Base-by-base conservation (phyloP, 2,797 vertebrate species). In the Notolabrus celidotus region DNA sequence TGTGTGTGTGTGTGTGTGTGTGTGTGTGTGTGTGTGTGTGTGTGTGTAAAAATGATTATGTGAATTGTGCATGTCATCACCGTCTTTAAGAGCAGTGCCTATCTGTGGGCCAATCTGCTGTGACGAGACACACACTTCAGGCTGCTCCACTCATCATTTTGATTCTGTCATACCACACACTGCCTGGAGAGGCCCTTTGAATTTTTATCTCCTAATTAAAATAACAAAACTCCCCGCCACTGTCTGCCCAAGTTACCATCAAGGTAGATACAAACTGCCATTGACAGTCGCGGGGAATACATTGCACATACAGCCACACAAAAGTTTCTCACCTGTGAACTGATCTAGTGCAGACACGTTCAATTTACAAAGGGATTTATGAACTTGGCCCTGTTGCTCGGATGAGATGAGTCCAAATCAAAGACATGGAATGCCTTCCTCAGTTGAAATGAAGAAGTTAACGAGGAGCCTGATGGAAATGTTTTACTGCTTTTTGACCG, bases 121-220 rank as follows among this genome's bases (percentile, higher is more conserved):
- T 83, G 89, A 90, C 83, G 88, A 91, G 88, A 88, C 89, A 71
- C 83, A 80, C 88, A 92, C 92, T 92, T 92, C 89, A 92, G 92
- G 84, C 88, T 76, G 84, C 83, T 88, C 88, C 88, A 92, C 91
- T 91, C 91, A 90, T 88, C 89, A 88, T 93, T 92, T 88, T 91
- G 92, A 93, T 94, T 93, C 92, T 94, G 93, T 93, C 92, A 93
- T 90, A 92, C 91, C 92, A 87, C 92, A 94, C 93, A 90, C 89
- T 92, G 92, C 92, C 93, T 92, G 93, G 89, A 94, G 93, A 93
- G 92, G 82, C 86, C 89, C 92, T 94, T 93, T 92, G 89, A 90
- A 92, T 94, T 92, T 93, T 94, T 94, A 95, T 95, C 94, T 92
- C 88, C 93, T 94, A 94, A 94, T 95, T 94, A 93, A 94, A 94